Conservation (phyloP, 2,888 invertebrate species). For the Drosophila dives region DNA sequence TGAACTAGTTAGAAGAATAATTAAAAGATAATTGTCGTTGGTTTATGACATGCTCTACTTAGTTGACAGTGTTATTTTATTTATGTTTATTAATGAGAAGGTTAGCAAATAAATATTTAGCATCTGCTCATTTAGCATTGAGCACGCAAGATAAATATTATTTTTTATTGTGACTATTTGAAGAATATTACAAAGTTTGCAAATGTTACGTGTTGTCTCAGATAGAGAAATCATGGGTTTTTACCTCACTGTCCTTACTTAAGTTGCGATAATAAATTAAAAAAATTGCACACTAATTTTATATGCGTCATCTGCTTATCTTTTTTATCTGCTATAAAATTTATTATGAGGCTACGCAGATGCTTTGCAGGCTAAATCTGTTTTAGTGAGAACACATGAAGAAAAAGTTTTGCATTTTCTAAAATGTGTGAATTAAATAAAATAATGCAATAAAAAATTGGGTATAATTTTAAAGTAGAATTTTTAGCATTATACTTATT, state of each 20-base stretch:
- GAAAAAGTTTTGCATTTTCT: neutral
- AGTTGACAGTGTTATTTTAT: neutral
- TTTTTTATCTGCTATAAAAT: neutral
- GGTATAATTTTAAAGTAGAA: neutral
- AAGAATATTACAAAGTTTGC: neutral
- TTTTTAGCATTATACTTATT: neutral
- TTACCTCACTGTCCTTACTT: conserved; percentile 1
- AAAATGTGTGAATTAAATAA: neutral
- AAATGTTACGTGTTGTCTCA: neutral
- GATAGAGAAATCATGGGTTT: conserved; percentile 3
- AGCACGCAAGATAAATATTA: neutral
- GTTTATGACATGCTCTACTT: conserved; percentile 19
- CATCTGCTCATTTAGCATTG: neutral
- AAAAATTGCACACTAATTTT: conserved; percentile 2
- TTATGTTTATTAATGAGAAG: neutral
- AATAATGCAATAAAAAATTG: neutral
- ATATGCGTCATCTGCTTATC: neutral
- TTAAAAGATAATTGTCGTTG: conserved; percentile 5
- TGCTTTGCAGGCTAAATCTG: neutral
- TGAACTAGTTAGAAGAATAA: neutral
- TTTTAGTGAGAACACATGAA: neutral
- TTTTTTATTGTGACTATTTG: neutral
- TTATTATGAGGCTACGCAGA: neutral
- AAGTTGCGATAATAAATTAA: neutral
- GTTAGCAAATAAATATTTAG: neutral